Percentiles rank a stretch among this genome's conserved stretches.
Conservation (phyloP, 2,797 vertebrate genomes). For the Trichosurus vulpecula region DNA sequence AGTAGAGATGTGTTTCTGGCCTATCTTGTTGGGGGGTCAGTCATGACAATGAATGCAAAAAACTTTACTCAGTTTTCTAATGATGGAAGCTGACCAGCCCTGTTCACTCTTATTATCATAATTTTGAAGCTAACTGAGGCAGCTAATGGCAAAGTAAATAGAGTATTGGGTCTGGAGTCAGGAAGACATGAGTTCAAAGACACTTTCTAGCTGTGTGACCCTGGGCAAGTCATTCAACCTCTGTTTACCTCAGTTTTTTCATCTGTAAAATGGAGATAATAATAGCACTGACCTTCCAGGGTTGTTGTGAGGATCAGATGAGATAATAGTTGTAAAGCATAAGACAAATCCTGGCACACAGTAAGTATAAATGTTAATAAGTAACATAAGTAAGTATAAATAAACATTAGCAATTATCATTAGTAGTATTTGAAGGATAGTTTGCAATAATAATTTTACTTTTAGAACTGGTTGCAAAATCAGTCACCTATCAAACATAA, state of each 20-base stretch:
- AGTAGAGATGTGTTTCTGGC: slow-evolving; percentile 34
- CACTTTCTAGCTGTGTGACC: not conserved
- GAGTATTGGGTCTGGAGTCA: not conserved
- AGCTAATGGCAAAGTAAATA: not conserved
- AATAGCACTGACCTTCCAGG: not conserved
- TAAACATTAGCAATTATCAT: not conserved
- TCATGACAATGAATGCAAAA: slow-evolving; percentile 32
- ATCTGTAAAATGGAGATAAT: not conserved
- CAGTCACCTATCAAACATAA: slow-evolving; percentile 17
- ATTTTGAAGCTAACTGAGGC: not conserved
- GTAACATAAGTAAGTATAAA: not conserved
- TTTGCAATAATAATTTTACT: not conserved
- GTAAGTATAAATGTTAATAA: not conserved
- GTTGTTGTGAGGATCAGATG: not conserved
- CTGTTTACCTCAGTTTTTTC: not conserved
- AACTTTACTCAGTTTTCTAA: not conserved
- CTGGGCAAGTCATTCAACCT: not conserved
- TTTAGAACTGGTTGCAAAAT: not conserved
- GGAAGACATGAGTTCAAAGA: too few relatives aligned
- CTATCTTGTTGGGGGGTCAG: not conserved
- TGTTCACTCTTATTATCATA: not conserved
- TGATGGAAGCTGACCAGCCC: not conserved
- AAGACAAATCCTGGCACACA: not conserved
- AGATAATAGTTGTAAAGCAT: not conserved
- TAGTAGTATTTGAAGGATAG: not conserved